Conservation (phyloP, 2,113 vertebrate species). For the Sylvilagus bachmani region DNA sequence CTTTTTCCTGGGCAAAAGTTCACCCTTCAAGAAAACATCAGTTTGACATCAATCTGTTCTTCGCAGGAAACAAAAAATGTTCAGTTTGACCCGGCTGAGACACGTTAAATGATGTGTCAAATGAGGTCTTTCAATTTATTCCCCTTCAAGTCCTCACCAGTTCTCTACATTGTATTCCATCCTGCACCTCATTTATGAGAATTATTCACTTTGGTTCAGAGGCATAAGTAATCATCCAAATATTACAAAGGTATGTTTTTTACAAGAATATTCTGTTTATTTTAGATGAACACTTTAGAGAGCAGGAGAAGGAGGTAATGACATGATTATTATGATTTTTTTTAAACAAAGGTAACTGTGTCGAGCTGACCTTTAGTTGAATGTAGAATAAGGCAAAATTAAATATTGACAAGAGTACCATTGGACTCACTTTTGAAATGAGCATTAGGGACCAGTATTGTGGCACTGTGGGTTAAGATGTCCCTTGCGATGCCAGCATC, state of each 20-base stretch:
- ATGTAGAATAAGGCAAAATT: slow-evolving; percentile 4
- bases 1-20: neutral
- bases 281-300: neutral
- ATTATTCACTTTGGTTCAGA: neutral
- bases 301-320: neutral
- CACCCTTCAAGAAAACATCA: neutral
- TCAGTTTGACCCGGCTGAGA: neutral
- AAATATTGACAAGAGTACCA: neutral
- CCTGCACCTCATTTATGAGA: neutral
- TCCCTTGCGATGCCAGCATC: too few relatives aligned
- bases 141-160: neutral
- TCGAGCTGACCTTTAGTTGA: neutral
- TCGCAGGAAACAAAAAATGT: neutral
- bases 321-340: neutral
- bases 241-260: neutral
- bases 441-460: neutral
- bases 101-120: neutral
- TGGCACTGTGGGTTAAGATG: too few relatives aligned
- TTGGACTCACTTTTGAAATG: neutral
- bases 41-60: neutral
- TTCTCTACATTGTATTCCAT: neutral
- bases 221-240: neutral
- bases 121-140: neutral
- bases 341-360: neutral
- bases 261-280: neutral